Evolutionary conservation across 1,140 invertebrate genomes (phyloP).

Genomic region (Aphis gossypii): DNA sequence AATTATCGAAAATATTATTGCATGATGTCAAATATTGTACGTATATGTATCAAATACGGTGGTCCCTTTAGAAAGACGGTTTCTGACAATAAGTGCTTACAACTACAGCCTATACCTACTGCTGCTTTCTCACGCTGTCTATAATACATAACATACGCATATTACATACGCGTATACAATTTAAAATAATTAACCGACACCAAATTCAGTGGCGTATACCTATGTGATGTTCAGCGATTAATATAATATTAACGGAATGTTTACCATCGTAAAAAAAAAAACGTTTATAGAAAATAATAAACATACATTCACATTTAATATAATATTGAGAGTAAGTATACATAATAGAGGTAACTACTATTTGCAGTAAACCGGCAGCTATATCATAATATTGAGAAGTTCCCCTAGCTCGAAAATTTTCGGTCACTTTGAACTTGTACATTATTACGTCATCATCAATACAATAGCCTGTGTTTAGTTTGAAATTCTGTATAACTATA

Average conservation of each 20-base stretch:
- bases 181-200: background rate
- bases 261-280: background rate
- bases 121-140: background rate
- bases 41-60: background rate
- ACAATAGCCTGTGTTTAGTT: background rate
- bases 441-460: background rate
- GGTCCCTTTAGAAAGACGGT: background rate
- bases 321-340: background rate
- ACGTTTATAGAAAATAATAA: background rate
- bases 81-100: background rate
- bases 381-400: too few relatives aligned
- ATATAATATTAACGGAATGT: background rate
- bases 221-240: background rate
- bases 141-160: background rate
- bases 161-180: background rate
- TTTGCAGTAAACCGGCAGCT: too few relatives aligned
- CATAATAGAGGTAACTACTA: too few relatives aligned
- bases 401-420: background rate
- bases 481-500: constrained; percentile 15
- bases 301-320: background rate
- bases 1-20: constrained; percentile 37
- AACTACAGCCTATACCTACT: background rate
- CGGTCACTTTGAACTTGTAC: background rate
- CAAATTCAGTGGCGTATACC: background rate
- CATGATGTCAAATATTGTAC: background rate